A percentile compares a stretch with the other conserved stretches of the same genome.
Conservation (phyloP, 1,140 invertebrate species). For the Pristionchus pacificus region DNA sequence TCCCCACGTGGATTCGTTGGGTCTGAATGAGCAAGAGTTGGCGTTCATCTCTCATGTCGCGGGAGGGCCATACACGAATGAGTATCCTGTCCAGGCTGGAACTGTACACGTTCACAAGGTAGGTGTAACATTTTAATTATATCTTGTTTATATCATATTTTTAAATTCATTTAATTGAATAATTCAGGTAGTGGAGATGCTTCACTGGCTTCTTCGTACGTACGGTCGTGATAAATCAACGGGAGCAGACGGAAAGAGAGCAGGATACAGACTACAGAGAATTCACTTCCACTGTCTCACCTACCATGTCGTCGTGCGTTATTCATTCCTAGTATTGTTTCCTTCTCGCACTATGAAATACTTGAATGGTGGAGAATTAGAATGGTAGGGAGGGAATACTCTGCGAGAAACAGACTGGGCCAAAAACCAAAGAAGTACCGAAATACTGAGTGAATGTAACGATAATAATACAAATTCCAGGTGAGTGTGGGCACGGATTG, state of each 20-base stretch:
- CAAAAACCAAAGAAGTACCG: too few relatives aligned
- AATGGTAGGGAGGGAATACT: too few relatives aligned
- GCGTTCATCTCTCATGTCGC: slow-evolving; percentile 58
- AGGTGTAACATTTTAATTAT: not conserved
- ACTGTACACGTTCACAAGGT: slow-evolving; percentile 50
- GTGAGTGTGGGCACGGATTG: slow-evolving; percentile 56
- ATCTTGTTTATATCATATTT: too few relatives aligned
- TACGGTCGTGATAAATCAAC: slow-evolving; percentile 55
- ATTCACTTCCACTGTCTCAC: slow-evolving; percentile 63
- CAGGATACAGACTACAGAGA: slow-evolving; percentile 57
- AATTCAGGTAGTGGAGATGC: slow-evolving; percentile 59
- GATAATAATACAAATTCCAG: slow-evolving; percentile 20
- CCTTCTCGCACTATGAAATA: too few relatives aligned
- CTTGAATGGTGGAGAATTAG: too few relatives aligned
- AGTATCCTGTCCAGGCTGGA: slow-evolving; percentile 45
- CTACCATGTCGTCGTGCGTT: slow-evolving; percentile 60
- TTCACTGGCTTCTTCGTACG: slow-evolving; percentile 59
- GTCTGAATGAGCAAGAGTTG: slow-evolving; percentile 61
- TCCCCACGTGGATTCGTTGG: slow-evolving; percentile 58
- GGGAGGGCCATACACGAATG: slow-evolving; percentile 58
- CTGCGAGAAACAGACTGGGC: too few relatives aligned
- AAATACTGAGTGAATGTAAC: too few relatives aligned
- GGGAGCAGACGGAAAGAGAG: slow-evolving; percentile 50
- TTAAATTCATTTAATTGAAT: too few relatives aligned
- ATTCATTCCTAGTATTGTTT: too few relatives aligned